Evolutionary conservation across 2,113 vertebrate genomes (phyloP).

Genomic region (Motacilla tschutschensis): DNA sequence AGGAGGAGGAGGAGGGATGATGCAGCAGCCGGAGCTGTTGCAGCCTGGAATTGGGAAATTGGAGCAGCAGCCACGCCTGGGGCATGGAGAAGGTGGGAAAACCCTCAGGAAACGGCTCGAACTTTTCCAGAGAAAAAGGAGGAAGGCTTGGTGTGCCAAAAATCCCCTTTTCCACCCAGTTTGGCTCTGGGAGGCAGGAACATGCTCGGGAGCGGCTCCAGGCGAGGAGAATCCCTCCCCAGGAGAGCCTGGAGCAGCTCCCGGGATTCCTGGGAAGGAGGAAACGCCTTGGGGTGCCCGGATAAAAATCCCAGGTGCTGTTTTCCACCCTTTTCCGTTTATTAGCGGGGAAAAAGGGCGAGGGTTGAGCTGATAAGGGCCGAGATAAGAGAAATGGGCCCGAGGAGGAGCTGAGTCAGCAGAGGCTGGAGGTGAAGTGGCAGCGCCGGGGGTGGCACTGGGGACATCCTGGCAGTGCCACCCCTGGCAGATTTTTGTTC

Average conservation of each 20-base stretch:
- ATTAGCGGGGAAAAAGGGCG: not conserved
- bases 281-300: not conserved
- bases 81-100: not conserved
- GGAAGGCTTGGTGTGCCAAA: accelerated
- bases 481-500: not conserved
- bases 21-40: not conserved
- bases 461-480: not conserved
- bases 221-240: not conserved
- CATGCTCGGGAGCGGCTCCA: accelerated
- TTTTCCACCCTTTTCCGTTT: not conserved
- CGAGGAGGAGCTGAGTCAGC: not conserved
- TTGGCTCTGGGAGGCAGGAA: accelerated
- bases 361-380: not conserved
- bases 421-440: not conserved
- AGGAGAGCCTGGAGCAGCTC: not conserved
- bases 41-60: not conserved
- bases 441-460: not conserved
- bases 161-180: accelerated
- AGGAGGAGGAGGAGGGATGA: not conserved
- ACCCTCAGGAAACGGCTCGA: accelerated
- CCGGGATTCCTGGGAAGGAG: not conserved
- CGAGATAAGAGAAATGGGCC: not conserved
- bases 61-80: not conserved
- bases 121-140: accelerated
- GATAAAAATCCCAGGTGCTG: not conserved